These are phyloP conservation scores for Capreolus pygargus DNA, from an alignment of 2,113 vertebrate species.

Conservation along the genomic window DNA sequence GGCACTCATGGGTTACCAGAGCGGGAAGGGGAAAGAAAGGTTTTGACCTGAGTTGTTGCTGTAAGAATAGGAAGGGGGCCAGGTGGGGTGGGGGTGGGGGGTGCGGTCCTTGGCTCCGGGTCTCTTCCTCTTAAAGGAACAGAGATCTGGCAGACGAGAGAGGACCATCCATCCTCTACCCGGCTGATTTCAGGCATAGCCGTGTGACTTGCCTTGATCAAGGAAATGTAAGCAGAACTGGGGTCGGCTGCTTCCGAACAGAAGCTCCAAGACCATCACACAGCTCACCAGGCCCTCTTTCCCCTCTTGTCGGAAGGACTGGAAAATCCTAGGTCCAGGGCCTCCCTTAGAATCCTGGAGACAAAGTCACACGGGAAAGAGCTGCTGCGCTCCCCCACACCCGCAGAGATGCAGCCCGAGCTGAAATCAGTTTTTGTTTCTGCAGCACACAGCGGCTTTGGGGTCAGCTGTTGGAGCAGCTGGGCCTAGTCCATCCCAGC, in stretches of 20 bases:
- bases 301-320: not conserved
- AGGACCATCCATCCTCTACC: fast-evolving
- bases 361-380: not conserved
- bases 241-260: fast-evolving
- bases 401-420: fast-evolving
- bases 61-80: fast-evolving
- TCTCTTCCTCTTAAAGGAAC: not conserved
- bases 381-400: fast-evolving
- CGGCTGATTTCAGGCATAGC: not conserved
- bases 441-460: fast-evolving
- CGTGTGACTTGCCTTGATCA: not conserved
- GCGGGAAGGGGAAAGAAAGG: not conserved
- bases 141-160: too few species aligned
- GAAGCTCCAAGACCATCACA: not conserved
- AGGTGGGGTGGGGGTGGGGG: fast-evolving
- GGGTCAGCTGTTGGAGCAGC: fast-evolving
- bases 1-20: fast-evolving
- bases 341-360: not conserved
- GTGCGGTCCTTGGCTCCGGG: fast-evolving
- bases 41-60: fast-evolving
- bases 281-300: fast-evolving
- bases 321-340: not conserved
- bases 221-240: not conserved
- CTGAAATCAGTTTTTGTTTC: not conserved
- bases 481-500: not conserved